Base-by-base conservation (phyloP, 2,113 vertebrate species). In the Gymnogyps californianus region DNA sequence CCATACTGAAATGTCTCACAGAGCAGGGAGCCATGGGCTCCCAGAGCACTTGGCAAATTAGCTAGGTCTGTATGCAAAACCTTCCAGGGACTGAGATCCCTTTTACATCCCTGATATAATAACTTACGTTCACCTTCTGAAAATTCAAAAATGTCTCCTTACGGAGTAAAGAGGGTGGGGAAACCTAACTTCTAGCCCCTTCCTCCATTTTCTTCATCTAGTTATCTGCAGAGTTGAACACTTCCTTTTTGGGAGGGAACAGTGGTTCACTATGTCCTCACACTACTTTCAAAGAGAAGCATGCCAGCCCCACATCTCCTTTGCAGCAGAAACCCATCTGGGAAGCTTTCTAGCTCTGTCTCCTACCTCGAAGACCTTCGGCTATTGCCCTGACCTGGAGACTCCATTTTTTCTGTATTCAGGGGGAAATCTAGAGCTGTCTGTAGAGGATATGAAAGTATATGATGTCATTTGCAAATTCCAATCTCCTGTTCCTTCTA, bases 321-420 rank as follows among this genome's bases (percentile, higher is more conserved):
- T 65, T 83, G 75, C 47, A 82, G 34, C 34, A 61, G 34, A 95
- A 91, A 66, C 8, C 9, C 28, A 47, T n/a, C 40, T 65, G 25
- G 16, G 31, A 86, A 74, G 11, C 3, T 92, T 93, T 83, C 14
- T 32, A 44, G 8, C n/a, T 84, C 38, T 90, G 40, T n/a, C 19
- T 92, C 5, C 32, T n/a, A 26, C 22, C 38, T 58, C 1, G 0
- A 78, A 17, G 15, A 59, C 12, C 16, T 89, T 87, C 13, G 2
- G 17, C 49, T 87, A 42, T 52, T 83, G 46, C 16, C 12, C 13
- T 75, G 40, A 71, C 28, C 7, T 64, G 24, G 29, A 77, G 21
- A 62, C 2, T 1, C 7, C 3, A 1, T 29, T 38, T 22, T 11
- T 84, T 40, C 3, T 36, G 2, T 21, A 6, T 55, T 79, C 20